A percentile compares a stretch with the other conserved stretches of the same genome.
Evolutionary conservation across 2,888 invertebrate species (phyloP).

Genomic region (Mesochorus sp.): DNA sequence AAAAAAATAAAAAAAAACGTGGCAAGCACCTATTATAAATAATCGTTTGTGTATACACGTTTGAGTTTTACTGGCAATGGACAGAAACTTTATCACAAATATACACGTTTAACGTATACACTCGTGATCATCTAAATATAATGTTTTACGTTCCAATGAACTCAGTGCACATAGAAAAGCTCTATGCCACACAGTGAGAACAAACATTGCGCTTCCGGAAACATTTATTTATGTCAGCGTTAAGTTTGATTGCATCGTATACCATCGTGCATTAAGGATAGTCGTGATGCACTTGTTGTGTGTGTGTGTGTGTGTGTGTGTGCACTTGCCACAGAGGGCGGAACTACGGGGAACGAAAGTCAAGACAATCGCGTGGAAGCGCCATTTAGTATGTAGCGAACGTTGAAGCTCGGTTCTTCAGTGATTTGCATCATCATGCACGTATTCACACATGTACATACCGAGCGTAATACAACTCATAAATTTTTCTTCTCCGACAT

Average conservation of each 20-base stretch:
- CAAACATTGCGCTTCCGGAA: background rate
- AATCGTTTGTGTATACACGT: no score
- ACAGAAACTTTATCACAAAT: no score
- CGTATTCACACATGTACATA: background rate
- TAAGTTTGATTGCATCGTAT: slow-evolving; percentile 46
- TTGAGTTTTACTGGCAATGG: no score
- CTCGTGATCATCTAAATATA: no score
- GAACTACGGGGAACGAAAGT: background rate
- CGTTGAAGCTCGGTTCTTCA: slow-evolving; percentile 1
- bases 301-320: no score
- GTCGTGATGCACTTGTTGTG: slow-evolving; percentile 32
- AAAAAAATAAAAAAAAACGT: background rate
- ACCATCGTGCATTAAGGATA: slow-evolving; percentile 22
- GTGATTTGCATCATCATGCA: background rate
- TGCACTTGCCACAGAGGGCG: no score
- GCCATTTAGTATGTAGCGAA: background rate
- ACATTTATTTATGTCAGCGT: slow-evolving; percentile 35
- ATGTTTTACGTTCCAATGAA: no score
- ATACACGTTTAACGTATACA: no score
- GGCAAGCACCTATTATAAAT: no score
- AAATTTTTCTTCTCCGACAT: background rate
- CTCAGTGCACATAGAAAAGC: no score
- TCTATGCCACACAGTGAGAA: background rate
- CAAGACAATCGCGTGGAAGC: slow-evolving; percentile 2
- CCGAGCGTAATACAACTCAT: slow-evolving; percentile 3